A percentile compares a stretch with the other conserved stretches of the same genome.
These are phyloP conservation scores for Dryadula phaetusa DNA, from an alignment of 2,888 invertebrate species.

Conservation along the genomic window DNA sequence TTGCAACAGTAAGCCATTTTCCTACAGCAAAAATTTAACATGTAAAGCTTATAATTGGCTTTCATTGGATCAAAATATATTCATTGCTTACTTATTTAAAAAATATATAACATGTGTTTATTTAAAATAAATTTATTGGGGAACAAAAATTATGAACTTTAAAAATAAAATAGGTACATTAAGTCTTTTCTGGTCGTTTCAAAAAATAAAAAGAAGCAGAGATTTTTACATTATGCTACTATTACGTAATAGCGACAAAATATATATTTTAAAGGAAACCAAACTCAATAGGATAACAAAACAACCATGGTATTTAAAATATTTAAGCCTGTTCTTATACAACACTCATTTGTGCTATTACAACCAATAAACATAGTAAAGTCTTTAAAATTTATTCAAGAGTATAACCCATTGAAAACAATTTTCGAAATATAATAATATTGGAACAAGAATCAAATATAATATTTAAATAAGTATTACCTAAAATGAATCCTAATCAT, in stretches of 20 bases:
- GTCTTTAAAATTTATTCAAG: background rate
- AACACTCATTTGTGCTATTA: background rate
- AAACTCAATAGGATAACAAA: no score
- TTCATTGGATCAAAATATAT: background rate
- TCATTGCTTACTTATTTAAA: background rate
- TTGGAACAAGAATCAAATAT: background rate
- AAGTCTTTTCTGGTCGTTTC: no score
- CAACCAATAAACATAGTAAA: background rate
- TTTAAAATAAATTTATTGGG: no score
- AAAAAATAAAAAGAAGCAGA: no score
- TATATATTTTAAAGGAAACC: no score
- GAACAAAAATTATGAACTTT: no score
- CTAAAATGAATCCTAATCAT: conserved; percentile 16
- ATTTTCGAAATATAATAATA: background rate
- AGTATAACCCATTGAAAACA: background rate
- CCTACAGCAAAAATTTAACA: background rate
- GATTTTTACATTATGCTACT: no score
- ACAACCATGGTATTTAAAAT: no score
- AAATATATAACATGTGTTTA: background rate
- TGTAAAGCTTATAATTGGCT: background rate
- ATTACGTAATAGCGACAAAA: no score
- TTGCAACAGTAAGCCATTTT: background rate
- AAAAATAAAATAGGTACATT: no score
- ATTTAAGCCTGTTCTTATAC: background rate
- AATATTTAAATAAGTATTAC: conserved; percentile 16